Conservation (phyloP, 2,888 invertebrate genomes). For the Phymatocera aterrima region DNA sequence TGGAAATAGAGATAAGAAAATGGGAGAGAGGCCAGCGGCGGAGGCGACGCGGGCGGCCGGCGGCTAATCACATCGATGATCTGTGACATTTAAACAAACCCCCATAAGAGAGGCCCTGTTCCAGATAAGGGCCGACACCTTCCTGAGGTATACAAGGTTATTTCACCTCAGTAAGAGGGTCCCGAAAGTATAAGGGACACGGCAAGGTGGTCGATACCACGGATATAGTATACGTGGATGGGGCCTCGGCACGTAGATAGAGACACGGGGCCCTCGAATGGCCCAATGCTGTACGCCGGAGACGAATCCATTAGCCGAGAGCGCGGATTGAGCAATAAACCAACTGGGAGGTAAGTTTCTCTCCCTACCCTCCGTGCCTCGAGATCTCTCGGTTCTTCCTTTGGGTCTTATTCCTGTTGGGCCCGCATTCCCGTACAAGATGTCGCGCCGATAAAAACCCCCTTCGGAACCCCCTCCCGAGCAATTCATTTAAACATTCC, state of each 20-base stretch:
- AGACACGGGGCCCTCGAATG: conserved; percentile 47
- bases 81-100: conserved; percentile 63
- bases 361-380: conserved; percentile 56
- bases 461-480: conserved; percentile 59
- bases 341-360: conserved; percentile 72
- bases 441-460: conserved; percentile 74
- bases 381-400: conserved; percentile 50
- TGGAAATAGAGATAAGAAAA: conserved; percentile 24
- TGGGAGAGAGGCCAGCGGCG: conserved; percentile 41
- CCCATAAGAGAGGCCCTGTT: conserved; percentile 57
- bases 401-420: conserved; percentile 66
- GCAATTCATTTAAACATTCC: conserved; percentile 75
- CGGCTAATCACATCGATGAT: conserved; percentile 64
- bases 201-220: conserved; percentile 47
- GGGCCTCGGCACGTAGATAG: conserved; percentile 43
- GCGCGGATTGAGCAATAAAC: conserved; percentile 74
- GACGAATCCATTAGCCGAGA: conserved; percentile 73
- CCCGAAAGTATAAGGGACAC: conserved; percentile 45
- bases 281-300: conserved; percentile 55
- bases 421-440: conserved; percentile 74
- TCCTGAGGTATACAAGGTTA: conserved; percentile 56
- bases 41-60: conserved; percentile 61
- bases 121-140: conserved; percentile 58
- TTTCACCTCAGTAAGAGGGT: conserved; percentile 42
- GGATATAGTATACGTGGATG: conserved; percentile 28